A percentile compares a stretch with the other conserved stretches of the same genome.
Evolutionary conservation across 2,113 vertebrate species (phyloP).

Genomic region (Sarotherodon lohbergeri): DNA sequence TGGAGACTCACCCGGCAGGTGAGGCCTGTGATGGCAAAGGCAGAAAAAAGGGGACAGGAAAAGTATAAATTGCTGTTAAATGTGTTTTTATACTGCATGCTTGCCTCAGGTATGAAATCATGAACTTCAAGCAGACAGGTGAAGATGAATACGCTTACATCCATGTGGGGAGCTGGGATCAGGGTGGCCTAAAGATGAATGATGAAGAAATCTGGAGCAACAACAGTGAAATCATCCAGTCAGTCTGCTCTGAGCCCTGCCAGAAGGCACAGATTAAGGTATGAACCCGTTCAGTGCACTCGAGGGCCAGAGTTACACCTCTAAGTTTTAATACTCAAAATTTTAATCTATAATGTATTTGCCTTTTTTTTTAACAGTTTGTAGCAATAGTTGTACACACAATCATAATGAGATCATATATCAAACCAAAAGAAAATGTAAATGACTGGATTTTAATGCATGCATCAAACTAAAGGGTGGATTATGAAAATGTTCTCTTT

Average conservation of each 20-base stretch:
- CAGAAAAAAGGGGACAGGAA: background rate
- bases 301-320: background rate
- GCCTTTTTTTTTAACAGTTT: background rate
- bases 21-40: background rate
- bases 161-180: conserved; percentile 98
- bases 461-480: background rate
- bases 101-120: conserved; percentile 92
- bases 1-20: conserved; percentile 97
- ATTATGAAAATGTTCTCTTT: background rate
- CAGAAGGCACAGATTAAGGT: conserved; percentile 98
- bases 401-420: background rate
- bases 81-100: background rate
- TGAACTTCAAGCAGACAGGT: conserved; percentile 95
- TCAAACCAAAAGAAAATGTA: background rate
- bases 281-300: background rate
- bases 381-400: background rate
- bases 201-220: conserved; percentile 95
- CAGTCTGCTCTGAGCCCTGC: conserved; percentile 95
- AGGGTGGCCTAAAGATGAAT: conserved; percentile 91
- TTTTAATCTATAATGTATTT: background rate
- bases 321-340: background rate
- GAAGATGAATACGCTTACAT: conserved; percentile 92
- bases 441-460: background rate
- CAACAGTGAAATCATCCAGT: conserved; percentile 83
- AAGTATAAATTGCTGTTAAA: background rate